Evolutionary conservation across 2,888 invertebrate genomes (phyloP).

Genomic region (Hetaerina titia): DNA sequence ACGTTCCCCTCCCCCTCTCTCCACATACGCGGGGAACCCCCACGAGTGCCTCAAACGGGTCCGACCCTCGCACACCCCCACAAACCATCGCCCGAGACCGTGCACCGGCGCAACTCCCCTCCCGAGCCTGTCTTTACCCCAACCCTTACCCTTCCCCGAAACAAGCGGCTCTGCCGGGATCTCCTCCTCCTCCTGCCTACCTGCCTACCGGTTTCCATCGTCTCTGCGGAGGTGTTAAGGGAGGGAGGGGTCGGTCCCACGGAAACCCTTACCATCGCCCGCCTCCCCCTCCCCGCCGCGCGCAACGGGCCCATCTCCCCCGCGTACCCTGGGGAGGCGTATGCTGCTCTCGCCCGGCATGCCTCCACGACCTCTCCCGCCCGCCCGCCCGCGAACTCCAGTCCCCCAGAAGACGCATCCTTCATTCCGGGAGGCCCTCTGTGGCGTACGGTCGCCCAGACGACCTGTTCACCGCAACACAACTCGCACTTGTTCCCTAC

Average conservation of each 20-base stretch:
- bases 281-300: not conserved
- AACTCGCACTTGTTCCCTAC: not conserved
- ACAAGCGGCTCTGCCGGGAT: not conserved
- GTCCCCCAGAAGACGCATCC: not conserved
- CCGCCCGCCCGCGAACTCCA: not conserved
- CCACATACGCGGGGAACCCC: not conserved
- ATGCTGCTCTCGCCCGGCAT: not conserved
- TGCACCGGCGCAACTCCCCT: not conserved
- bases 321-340: not conserved
- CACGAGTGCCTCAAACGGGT: not conserved
- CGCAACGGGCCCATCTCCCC: not conserved
- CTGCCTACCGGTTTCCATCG: not conserved
- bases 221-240: too few relatives aligned
- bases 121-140: not conserved
- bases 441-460: not conserved
- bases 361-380: not conserved
- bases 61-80: not conserved
- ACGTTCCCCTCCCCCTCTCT: not conserved
- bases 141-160: not conserved
- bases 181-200: not conserved
- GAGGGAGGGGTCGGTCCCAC: not conserved
- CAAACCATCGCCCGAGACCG: not conserved
- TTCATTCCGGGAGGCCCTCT: not conserved
- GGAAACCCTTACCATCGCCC: slow-evolving; percentile 11
- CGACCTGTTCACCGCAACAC: not conserved